Evolutionary conservation across 2,888 invertebrate genomes (phyloP).

Genomic region (Drosophila acutilabella): DNA sequence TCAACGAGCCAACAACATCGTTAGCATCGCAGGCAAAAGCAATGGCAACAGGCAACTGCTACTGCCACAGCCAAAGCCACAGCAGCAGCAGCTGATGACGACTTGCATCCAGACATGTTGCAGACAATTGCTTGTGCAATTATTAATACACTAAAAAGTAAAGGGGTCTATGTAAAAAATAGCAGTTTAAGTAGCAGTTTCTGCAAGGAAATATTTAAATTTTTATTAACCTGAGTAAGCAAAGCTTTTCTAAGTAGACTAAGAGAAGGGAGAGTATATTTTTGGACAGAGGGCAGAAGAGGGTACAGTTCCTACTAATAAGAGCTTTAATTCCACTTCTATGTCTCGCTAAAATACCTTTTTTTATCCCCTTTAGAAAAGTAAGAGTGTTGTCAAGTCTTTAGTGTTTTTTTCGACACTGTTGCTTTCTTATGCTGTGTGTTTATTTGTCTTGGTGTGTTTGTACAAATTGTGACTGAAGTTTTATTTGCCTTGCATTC

Average conservation of each 20-base stretch:
- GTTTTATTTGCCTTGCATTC: constrained; percentile 67
- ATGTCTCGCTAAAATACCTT: no score
- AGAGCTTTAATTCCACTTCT: no score
- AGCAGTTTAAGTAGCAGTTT: no score
- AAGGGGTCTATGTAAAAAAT: constrained; percentile 12
- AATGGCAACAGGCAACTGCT: constrained; percentile 22
- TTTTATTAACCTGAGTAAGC: no score
- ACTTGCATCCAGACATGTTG: constrained; percentile 70
- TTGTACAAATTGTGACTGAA: constrained; percentile 71
- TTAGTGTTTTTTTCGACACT: not conserved
- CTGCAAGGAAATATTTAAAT: no score
- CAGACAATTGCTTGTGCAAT: constrained; percentile 75
- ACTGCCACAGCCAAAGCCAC: constrained; percentile 19
- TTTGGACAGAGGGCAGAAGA: no score
- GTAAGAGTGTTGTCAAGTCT: constrained; percentile 33
- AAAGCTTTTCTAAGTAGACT: no score
- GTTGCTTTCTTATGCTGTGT: constrained; percentile 39
- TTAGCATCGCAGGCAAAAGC: constrained; percentile 49
- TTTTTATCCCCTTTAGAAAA: no score
- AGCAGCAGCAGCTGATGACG: constrained; percentile 46
- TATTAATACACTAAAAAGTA: constrained; percentile 40
- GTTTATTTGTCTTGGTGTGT: constrained; percentile 23
- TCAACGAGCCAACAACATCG: constrained; percentile 67
- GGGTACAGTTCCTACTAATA: no score
- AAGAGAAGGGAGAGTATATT: no score